Base-by-base conservation (phyloP, 2,888 invertebrate genomes). In the Alviniconcha strummeri region DNA sequence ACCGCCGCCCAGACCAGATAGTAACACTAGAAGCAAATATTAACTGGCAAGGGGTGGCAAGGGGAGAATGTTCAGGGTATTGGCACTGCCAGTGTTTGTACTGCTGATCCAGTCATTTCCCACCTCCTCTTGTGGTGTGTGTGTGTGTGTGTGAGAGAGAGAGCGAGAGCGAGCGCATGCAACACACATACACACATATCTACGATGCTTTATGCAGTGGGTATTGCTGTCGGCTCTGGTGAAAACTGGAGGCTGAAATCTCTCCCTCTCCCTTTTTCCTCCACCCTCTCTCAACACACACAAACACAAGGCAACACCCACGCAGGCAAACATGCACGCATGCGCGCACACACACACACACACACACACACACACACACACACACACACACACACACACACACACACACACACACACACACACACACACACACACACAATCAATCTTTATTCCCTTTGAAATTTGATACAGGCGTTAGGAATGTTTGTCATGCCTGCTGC, bases 331-430 rank as follows among this genome's bases (percentile, higher is more conserved):
- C 36, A 54, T 52, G 36, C 54, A 54, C 15, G 36, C 64, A 64
- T 67, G 36, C 79, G 8, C 7, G 13, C 79, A 17, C 64, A 60
- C 64, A 54, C 79, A 67, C 52, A 36, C 64, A 60, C 79, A 19
- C 64, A 64, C 79, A 64, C 79, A 60, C 64, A 79, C 78, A 79
- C 60, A 60, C 67, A 78, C 78, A 78, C 56, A 78, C 79, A 17
- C 64, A 60, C 64, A 54, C 79, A 67, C 52, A 36, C 64, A 78
- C 79, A 17, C 64, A 60, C 64, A 54, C 79, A 67, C 52, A 36
- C 64, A 75, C 79, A 17, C 64, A 60, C 64, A 54, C 79, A 67
- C 52, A 36, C 64, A 13, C 19, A 4, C 15, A 11, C 13, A 55
- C 75, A 54, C 19, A 57, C n/a, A n/a, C 76, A 57, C 19, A 76